phyloP scores from a whole-genome alignment of 2,113 vertebrate species.

The Hemicordylus capensis region DNA sequence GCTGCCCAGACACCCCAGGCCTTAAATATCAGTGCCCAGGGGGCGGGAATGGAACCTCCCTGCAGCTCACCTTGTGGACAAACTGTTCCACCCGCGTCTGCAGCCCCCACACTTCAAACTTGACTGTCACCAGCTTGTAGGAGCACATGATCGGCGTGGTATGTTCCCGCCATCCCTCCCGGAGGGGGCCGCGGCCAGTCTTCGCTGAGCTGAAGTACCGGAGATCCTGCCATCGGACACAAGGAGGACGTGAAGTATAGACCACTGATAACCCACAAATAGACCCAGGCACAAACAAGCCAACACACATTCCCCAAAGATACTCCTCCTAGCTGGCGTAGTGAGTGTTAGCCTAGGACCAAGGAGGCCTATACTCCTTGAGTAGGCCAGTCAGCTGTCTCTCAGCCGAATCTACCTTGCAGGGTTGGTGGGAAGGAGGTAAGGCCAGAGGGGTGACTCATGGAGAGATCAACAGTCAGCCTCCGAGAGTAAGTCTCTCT shows the following conservation, averaged over 20 bases:
- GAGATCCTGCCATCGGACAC: slow-evolving; percentile 63
- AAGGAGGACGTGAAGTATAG: not conserved
- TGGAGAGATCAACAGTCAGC: too few relatives aligned
- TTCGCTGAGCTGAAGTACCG: slow-evolving; percentile 74
- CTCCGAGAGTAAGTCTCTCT: too few relatives aligned
- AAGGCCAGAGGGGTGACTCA: too few relatives aligned
- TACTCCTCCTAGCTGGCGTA: too few relatives aligned
- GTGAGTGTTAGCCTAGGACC: too few relatives aligned
- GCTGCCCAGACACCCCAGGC: not conserved
- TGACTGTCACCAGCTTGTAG: slow-evolving; percentile 79
- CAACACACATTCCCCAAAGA: not conserved
- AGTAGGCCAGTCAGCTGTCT: too few relatives aligned
- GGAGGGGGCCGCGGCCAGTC: slow-evolving; percentile 73
- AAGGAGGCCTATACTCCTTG: too few relatives aligned
- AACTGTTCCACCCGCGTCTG: slow-evolving; percentile 79
- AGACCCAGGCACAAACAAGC: not conserved
- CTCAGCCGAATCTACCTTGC: too few relatives aligned
- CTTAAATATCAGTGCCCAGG: not conserved
- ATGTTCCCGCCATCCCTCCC: slow-evolving; percentile 75
- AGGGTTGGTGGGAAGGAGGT: too few relatives aligned
- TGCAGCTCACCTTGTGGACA: slow-evolving; percentile 74
- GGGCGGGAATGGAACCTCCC: fast-evolving
- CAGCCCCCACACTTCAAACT: slow-evolving; percentile 82
- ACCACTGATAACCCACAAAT: not conserved
- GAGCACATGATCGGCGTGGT: slow-evolving; percentile 79